phyloP scores from a whole-genome alignment of 2,113 vertebrate species.

The Petromus typicus region DNA sequence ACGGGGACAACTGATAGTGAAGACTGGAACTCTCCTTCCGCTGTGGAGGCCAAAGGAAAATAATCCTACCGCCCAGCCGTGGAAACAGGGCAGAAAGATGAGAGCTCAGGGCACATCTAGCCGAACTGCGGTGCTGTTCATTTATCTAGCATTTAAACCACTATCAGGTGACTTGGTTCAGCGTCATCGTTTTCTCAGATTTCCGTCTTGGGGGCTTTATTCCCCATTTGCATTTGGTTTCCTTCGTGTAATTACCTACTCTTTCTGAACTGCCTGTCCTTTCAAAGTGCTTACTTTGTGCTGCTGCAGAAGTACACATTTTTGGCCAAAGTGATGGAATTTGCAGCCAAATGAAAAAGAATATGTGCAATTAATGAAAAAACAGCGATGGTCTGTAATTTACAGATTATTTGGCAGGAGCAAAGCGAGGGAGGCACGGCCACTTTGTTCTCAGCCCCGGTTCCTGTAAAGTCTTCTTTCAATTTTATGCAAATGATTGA shows the following conservation, averaged over 20 bases:
- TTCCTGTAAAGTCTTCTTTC: conserved; percentile 70
- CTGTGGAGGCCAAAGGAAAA: neutral
- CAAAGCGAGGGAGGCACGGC: conserved; percentile 67
- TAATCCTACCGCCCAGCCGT: neutral
- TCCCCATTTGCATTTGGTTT: conserved; percentile 39
- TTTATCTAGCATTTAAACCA: neutral
- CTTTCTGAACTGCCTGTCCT: conserved; percentile 80
- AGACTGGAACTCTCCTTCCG: neutral
- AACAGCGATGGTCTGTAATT: conserved; percentile 80
- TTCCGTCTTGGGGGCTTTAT: conserved; percentile 15
- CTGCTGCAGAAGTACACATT: conserved; percentile 81
- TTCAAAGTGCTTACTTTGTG: conserved; percentile 82
- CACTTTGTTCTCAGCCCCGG: conserved; percentile 69
- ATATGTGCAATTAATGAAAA: conserved; percentile 84
- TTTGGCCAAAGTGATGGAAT: conserved; percentile 82
- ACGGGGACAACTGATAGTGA: accelerated
- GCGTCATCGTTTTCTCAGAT: neutral
- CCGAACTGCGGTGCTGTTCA: accelerated
- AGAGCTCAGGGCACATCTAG: too few relatives aligned
- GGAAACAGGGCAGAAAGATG: neutral
- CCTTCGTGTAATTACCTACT: conserved; percentile 79
- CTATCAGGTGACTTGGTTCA: neutral
- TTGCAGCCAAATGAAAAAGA: conserved; percentile 82
- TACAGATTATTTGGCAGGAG: conserved; percentile 83
- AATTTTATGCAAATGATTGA: conserved; percentile 57